Evolutionary conservation across 2,888 invertebrate species (phyloP).

Genomic region (Galerucella nymphaeae): DNA sequence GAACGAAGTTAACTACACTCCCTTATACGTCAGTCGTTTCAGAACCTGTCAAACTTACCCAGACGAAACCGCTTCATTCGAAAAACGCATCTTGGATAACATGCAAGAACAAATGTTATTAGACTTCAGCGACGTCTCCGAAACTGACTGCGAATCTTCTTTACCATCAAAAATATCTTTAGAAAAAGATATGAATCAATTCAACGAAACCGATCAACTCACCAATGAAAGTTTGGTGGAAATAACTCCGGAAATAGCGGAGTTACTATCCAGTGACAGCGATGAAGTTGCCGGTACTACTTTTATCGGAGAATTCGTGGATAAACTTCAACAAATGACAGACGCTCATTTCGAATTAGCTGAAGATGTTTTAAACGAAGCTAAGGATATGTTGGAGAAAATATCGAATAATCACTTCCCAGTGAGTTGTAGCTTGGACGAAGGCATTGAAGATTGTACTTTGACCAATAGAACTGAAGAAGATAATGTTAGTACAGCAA

Average conservation of each 20-base stretch:
- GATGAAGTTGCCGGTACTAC: slow-evolving; percentile 12
- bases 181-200: slow-evolving; percentile 37
- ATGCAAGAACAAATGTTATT: slow-evolving; percentile 48
- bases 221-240: slow-evolving; percentile 49
- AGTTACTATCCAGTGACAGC: slow-evolving; percentile 32
- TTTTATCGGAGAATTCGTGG: slow-evolving; percentile 31
- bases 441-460: slow-evolving; percentile 54
- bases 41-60: slow-evolving; percentile 42
- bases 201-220: slow-evolving; percentile 44
- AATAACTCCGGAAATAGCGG: slow-evolving; percentile 41
- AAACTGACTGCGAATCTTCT: slow-evolving; percentile 28
- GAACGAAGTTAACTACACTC: slow-evolving; percentile 48
- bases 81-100: slow-evolving; percentile 48
- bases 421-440: slow-evolving; percentile 37
- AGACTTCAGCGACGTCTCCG: slow-evolving; percentile 37
- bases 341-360: slow-evolving; percentile 14
- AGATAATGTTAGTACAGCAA: neutral
- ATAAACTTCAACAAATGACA: slow-evolving; percentile 27
- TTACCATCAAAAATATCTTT: neutral
- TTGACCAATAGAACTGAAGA: slow-evolving; percentile 29
- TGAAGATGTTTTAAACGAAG: slow-evolving; percentile 25
- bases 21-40: slow-evolving; percentile 44
- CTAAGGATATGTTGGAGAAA: slow-evolving; percentile 23
- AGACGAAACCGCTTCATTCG: slow-evolving; percentile 41
- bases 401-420: neutral